Base-by-base conservation (phyloP, 2,113 vertebrate species). In the Oncorhynchus masou region DNA sequence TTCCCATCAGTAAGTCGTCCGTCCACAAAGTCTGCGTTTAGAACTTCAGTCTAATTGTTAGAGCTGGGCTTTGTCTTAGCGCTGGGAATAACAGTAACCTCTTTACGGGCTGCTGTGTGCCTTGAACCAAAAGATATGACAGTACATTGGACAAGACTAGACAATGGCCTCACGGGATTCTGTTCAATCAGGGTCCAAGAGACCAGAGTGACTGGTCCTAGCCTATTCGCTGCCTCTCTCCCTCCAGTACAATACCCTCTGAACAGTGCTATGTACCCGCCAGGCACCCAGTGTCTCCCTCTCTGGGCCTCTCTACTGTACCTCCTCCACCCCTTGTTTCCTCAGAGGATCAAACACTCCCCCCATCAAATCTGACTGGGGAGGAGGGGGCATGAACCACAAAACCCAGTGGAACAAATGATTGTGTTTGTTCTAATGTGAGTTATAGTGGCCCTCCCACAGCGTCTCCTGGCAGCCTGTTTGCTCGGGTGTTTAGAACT, bases 41-140 rank as follows among this genome's bases (percentile, higher is more conserved):
- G 81, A 83, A 77, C 83, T 79, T 74, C 82, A 5, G 16, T 82
- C 83, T 90, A 91, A 90, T 87, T 90, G 91, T 91, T 88, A 88
- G 88, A 85, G 74, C 80, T 76, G 86, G 86, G 81, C 86, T 78
- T 74, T 83, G 83, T 80, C 84, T 86, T 82, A 84, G 86, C 75
- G 85, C 86, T 86, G 86, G 77, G 84, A 77, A 84, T 85, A 88
- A 87, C 80, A 84, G 70, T 59, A 82, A 57, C 81, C 73, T 62
- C n/a, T 7, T 22, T 6, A 8, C 1, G 3, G 7, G n/a, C 59
- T 24, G 7, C 59, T 16, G 59, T 22, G 59, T 62, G 59, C 59
- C 59, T 62, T 22, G 11, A 24, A 7, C 59, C 1, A 22, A 62
- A 24, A 24, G 7, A 22, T 57, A 57, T 20, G 20, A 7, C n/a